Base-by-base conservation (phyloP, 2,797 vertebrate species). In the Perodicticus potto region DNA sequence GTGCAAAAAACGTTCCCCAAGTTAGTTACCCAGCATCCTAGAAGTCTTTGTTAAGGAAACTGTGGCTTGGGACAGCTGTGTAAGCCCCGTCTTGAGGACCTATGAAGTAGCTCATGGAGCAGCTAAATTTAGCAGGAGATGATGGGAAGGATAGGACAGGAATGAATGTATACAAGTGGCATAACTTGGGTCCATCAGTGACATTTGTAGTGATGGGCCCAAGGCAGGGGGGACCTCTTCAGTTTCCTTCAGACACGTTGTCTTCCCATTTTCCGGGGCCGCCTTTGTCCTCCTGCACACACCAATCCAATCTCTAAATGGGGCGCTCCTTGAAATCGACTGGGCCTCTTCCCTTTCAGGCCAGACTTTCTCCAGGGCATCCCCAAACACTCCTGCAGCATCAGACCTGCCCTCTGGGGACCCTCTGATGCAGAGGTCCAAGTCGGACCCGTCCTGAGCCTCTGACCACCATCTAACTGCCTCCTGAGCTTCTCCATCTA, bases 41-140 rank as follows among this genome's bases (percentile, higher is more conserved):
- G 61, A 94, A 55, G 27, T n/a, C 53, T 89, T 70, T 29, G n/a
- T 29, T 29, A 76, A 59, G 77, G 43, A 80, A 69, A 32, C 34
- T 14, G 34, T 19, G 0, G 12, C 16, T 53, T 53, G 49, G 49
- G 49, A 53, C 49, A 53, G 49, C 49, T 53, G 49, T 53, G 49
- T 53, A 53, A 53, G 49, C 49, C 53, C 80, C 25, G 10, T 72
- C 77, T 40, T 49, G 45, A 61, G 11, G 55, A n/a, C 2, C 14
- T 49, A 25, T 40, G 19, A 63, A 77, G 59, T 3, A 89, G n/a
- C 12, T 37, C 13, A 29, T 45, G 55, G 80, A 53, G 23, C 7
- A 67, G 67, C 45, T 19, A 23, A 43, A 29, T 77, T 82, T 32
- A 55, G n/a, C 76, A 32, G 43, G 43, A 85, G 59, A 73, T 27